Percentiles rank a stretch among this genome's conserved stretches.
These are phyloP conservation scores for Ceryle rudis DNA, from an alignment of 2,797 vertebrate species.

Conservation along the genomic window DNA sequence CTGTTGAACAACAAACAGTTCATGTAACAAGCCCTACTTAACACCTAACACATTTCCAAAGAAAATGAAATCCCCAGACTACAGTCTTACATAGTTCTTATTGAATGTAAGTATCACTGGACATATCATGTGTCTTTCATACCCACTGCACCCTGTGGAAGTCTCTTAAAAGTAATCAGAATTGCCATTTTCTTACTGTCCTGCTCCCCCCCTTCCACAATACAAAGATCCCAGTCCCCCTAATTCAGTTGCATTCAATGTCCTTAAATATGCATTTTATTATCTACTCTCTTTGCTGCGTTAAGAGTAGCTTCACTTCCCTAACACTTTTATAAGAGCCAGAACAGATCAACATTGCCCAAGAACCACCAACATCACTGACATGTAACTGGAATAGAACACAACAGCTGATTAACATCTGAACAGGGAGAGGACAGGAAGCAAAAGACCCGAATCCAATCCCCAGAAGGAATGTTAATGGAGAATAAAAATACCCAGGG, in stretches of 20 bases:
- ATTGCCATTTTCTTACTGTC: not conserved
- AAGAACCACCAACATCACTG: not conserved
- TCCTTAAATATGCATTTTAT: not conserved
- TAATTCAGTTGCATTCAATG: not conserved
- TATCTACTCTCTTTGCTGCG: not conserved
- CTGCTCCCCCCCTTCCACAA: not conserved
- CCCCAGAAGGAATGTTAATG: slow-evolving; percentile 62
- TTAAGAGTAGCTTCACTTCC: not conserved
- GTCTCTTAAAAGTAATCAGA: not conserved
- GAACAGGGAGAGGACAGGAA: slow-evolving; percentile 50
- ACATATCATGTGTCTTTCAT: not conserved
- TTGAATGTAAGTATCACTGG: not conserved
- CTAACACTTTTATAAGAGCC: not conserved
- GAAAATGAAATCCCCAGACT: not conserved
- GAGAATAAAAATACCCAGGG: slow-evolving; percentile 62
- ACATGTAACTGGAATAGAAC: slow-evolving; percentile 19
- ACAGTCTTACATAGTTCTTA: not conserved
- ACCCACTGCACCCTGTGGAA: not conserved
- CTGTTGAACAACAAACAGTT: slow-evolving; percentile 6
- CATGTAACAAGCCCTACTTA: slow-evolving; percentile 26
- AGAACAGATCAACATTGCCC: not conserved
- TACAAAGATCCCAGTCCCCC: not conserved
- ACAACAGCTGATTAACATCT: slow-evolving; percentile 51
- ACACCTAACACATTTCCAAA: slow-evolving; percentile 28
- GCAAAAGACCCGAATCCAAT: slow-evolving; percentile 29